Conservation (phyloP, 2,797 vertebrate species). For the Poeciliopsis infans region DNA sequence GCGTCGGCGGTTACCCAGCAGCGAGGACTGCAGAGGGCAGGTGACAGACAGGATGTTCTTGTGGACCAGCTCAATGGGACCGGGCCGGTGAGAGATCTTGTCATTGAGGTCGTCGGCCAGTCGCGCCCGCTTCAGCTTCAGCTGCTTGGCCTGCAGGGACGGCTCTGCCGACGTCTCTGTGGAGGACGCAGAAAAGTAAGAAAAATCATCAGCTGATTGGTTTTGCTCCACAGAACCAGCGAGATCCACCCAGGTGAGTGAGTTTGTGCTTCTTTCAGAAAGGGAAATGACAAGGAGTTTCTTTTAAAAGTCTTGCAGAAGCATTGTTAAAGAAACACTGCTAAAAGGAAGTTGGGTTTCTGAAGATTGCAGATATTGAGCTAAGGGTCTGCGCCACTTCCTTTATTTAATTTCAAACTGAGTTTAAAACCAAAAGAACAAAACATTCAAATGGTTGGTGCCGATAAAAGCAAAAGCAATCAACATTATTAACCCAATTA, state of each 20-base stretch:
- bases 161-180: conserved; percentile 81
- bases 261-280: background rate
- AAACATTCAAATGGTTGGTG: background rate
- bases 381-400: conserved; percentile 8
- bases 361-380: background rate
- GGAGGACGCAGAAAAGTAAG: background rate
- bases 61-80: conserved; percentile 94
- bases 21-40: conserved; percentile 57
- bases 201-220: background rate
- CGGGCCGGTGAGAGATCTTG: conserved; percentile 94
- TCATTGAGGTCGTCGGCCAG: conserved; percentile 96
- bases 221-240: background rate
- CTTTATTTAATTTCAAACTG: background rate
- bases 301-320: background rate
- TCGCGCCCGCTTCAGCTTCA: conserved; percentile 93
- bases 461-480: background rate
- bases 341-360: conserved; percentile 4
- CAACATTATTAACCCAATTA: background rate
- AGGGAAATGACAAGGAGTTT: background rate
- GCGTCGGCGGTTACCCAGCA: conserved; percentile 57
- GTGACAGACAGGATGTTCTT: conserved; percentile 89
- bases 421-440: conserved; percentile 19
- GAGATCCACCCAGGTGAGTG: background rate
- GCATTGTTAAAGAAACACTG: background rate
- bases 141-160: conserved; percentile 87